These are phyloP conservation scores for Spinibarbus caldwelli DNA, from an alignment of 2,797 vertebrate species.

Conservation along the genomic window DNA sequence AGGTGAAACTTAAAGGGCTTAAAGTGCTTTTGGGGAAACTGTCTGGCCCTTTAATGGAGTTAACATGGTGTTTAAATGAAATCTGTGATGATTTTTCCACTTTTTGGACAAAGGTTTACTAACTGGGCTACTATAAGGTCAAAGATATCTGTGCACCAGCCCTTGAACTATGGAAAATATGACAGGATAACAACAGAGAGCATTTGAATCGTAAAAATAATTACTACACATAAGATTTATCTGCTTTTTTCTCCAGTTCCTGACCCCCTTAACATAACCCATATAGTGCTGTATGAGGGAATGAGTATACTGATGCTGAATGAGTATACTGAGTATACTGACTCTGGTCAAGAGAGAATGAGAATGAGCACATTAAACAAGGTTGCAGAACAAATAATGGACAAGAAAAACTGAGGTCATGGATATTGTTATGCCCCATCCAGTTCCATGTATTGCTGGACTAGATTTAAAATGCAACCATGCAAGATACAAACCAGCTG, in stretches of 20 bases:
- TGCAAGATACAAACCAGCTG: too few species aligned
- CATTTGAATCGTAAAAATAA: neutral
- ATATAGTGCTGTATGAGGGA: constrained; percentile 9
- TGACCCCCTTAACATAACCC: constrained; percentile 8
- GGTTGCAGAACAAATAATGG: constrained; percentile 15
- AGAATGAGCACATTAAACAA: constrained; percentile 20
- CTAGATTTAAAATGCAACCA: neutral
- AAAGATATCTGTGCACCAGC: neutral
- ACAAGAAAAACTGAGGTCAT: constrained; percentile 16
- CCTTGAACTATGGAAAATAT: neutral
- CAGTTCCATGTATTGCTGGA: neutral
- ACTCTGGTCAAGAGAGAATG: constrained; percentile 11
- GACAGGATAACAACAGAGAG: neutral
- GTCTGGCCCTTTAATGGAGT: neutral
- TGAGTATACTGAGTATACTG: neutral
- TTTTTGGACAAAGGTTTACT: neutral
- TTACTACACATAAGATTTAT: too few species aligned
- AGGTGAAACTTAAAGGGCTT: neutral
- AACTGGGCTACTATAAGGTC: neutral
- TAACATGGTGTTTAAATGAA: neutral
- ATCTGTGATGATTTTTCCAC: neutral
- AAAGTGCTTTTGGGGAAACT: neutral
- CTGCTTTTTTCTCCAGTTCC: constrained; percentile 16
- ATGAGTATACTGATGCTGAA: neutral
- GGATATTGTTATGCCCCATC: neutral